A percentile compares a stretch with the other conserved stretches of the same genome.
phyloP scores from a whole-genome alignment of 2,797 vertebrate genomes.

The Xiphophorus birchmanni region DNA sequence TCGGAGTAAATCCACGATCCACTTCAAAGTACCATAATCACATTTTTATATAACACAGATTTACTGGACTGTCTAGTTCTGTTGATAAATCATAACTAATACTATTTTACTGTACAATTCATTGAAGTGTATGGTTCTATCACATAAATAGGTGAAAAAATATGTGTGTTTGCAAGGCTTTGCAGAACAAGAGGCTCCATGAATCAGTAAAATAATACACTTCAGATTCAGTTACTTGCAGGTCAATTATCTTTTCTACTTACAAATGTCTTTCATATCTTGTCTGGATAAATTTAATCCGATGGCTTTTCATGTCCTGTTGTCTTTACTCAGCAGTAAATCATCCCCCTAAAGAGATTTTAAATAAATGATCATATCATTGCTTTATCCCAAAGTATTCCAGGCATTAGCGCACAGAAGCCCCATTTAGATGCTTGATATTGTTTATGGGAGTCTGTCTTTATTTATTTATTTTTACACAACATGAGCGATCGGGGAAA shows the following conservation, averaged over 20 bases:
- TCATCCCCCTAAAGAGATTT: not conserved
- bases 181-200: not conserved
- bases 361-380: conserved; percentile 1
- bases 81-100: not conserved
- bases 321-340: not conserved
- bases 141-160: not conserved
- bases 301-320: not conserved
- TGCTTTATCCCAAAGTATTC: not conserved
- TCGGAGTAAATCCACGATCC: not conserved
- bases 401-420: not conserved
- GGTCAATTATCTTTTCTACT: not conserved
- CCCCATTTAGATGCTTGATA: conserved; percentile 11
- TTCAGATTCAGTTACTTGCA: not conserved
- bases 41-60: not conserved
- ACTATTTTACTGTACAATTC: not conserved
- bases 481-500: conserved; percentile 25
- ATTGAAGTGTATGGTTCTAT: not conserved
- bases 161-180: not conserved
- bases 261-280: not conserved
- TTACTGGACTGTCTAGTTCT: not conserved
- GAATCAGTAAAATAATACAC: not conserved
- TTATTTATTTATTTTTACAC: conserved; percentile 12
- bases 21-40: not conserved
- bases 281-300: not conserved
- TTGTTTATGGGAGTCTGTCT: conserved; percentile 33